Percentiles rank a stretch among this genome's conserved stretches.
phyloP scores from a whole-genome alignment of 2,113 vertebrate species.

The Pseudorasbora parva region DNA sequence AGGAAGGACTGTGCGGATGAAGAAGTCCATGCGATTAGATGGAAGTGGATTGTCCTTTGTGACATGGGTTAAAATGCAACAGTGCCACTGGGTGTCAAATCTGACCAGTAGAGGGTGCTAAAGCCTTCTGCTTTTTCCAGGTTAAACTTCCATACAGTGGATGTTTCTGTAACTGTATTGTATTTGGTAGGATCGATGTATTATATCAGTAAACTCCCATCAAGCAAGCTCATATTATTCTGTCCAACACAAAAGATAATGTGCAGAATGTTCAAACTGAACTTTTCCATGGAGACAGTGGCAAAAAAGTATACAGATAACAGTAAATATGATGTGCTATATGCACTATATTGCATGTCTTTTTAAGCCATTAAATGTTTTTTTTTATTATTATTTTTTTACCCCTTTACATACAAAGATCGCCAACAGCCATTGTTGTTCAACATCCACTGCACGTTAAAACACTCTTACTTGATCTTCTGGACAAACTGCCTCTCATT shows the following conservation, averaged over 20 bases:
- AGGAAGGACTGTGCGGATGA: background rate
- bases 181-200: background rate
- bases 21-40: background rate
- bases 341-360: background rate
- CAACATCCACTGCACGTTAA: too few species aligned
- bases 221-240: background rate
- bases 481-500: too few species aligned
- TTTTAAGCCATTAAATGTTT: background rate
- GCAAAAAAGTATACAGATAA: background rate
- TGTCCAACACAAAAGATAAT: background rate
- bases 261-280: background rate
- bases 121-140: background rate
- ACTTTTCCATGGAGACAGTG: background rate
- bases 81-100: background rate
- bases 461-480: too few species aligned
- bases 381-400: too few species aligned
- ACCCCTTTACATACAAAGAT: too few species aligned
- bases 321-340: background rate
- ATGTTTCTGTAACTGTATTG: background rate
- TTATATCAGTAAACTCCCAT: background rate
- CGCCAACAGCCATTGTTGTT: too few species aligned
- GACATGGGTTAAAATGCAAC: background rate
- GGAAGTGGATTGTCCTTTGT: background rate
- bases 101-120: constrained; percentile 12
- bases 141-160: background rate